These are phyloP conservation scores for Gymnocheta viridis DNA, from an alignment of 2,888 invertebrate genomes.

Conservation along the genomic window DNA sequence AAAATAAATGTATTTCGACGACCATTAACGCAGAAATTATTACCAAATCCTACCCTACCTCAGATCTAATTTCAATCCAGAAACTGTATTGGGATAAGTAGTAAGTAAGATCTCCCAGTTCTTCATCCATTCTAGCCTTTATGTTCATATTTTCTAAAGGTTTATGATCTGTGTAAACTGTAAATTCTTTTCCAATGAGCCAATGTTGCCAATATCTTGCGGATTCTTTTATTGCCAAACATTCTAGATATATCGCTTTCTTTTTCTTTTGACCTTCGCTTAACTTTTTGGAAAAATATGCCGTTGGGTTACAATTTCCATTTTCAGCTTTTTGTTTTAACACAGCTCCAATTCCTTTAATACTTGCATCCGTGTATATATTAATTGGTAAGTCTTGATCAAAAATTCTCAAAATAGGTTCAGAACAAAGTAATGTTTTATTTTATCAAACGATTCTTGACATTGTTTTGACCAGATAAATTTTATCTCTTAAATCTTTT, in stretches of 20 bases:
- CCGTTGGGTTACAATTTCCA: not conserved
- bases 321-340: not conserved
- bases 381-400: too few relatives aligned
- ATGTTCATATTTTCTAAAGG: constrained; percentile 57
- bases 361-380: not conserved
- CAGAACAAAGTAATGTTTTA: too few relatives aligned
- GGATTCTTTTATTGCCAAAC: constrained; percentile 1
- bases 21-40: too few relatives aligned
- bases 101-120: constrained; percentile 54
- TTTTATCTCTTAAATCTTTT: not conserved
- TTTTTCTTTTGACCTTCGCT: not conserved
- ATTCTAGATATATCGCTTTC: not conserved
- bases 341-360: constrained; percentile 36
- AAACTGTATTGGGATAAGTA: constrained; percentile 61
- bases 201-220: constrained; percentile 68
- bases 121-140: constrained; percentile 45
- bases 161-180: constrained; percentile 69
- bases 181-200: constrained; percentile 64
- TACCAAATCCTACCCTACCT: too few relatives aligned
- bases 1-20: too few relatives aligned
- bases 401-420: not conserved
- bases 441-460: not conserved
- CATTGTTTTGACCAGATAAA: not conserved
- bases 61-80: too few relatives aligned
- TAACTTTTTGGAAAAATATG: not conserved